phyloP scores from a whole-genome alignment of 2,888 invertebrate species.

The Dyspetes luteomarginatus region DNA sequence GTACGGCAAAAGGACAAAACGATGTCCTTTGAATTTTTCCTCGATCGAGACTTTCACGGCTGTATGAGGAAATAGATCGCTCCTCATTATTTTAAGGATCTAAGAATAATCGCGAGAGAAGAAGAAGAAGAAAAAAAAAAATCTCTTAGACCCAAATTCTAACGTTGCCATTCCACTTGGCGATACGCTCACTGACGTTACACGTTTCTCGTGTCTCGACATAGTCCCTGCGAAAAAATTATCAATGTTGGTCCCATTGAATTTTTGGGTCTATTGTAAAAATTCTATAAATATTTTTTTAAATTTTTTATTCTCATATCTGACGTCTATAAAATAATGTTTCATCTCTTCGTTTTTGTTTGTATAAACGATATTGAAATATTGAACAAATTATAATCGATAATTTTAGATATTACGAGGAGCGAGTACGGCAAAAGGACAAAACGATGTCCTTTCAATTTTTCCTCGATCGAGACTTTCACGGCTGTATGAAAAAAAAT shows the following conservation, averaged over 20 bases:
- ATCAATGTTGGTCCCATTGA: slow-evolving; percentile 5
- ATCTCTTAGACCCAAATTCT: slow-evolving; percentile 91
- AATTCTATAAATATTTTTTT: neutral
- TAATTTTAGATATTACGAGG: neutral
- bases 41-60: neutral
- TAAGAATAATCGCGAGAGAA: neutral
- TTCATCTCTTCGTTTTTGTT: neutral
- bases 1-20: neutral
- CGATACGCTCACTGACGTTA: slow-evolving; percentile 93
- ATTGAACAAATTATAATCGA: neutral
- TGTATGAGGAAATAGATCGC: neutral
- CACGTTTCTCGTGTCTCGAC: slow-evolving; percentile 93
- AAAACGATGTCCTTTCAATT: neutral
- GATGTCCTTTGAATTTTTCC: neutral
- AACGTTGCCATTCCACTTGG: slow-evolving; percentile 93
- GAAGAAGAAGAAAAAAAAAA: neutral
- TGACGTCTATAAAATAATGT: slow-evolving; percentile 16
- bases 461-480: neutral
- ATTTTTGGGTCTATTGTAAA: slow-evolving; percentile 10
- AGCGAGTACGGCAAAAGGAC: neutral
- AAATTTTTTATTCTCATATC: slow-evolving; percentile 22
- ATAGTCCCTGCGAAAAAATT: slow-evolving; percentile 79
- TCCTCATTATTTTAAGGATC: too few relatives aligned
- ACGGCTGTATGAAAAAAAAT: neutral
- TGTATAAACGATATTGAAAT: neutral